Conservation (phyloP, 2,797 vertebrate genomes). For the Sphenopsis melanotis region DNA sequence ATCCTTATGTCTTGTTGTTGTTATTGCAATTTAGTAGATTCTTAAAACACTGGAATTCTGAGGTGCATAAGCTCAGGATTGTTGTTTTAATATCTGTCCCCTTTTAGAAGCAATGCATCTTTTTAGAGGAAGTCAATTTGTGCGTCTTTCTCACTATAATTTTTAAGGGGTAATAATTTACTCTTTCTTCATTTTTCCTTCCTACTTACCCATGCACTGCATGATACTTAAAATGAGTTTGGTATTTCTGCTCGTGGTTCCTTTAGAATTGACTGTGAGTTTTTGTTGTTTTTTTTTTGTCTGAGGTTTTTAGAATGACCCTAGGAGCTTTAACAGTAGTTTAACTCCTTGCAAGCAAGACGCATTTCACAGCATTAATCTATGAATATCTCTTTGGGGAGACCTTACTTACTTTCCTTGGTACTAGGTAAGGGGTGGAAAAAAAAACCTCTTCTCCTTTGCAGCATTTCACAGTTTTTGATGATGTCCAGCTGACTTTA, state of each 20-base stretch:
- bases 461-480: neutral
- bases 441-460: neutral
- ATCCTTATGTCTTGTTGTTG: fast-evolving
- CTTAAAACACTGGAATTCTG: neutral
- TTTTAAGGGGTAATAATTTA: neutral
- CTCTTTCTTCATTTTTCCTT: fast-evolving
- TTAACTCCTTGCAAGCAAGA: neutral
- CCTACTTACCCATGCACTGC: fast-evolving
- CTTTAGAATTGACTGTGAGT: neutral
- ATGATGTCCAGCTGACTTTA: neutral
- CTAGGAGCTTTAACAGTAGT: neutral
- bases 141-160: fast-evolving
- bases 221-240: neutral
- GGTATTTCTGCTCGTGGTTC: neutral
- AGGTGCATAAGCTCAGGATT: fast-evolving
- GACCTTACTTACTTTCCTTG: neutral
- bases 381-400: neutral
- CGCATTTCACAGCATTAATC: neutral
- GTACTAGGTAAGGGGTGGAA: neutral
- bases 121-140: neutral
- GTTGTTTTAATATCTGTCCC: neutral
- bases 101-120: neutral
- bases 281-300: neutral
- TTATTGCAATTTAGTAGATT: neutral
- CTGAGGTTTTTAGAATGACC: neutral